Evolutionary conservation across 2,888 invertebrate genomes (phyloP).

Genomic region (Caenorhabditis parvicauda): DNA sequence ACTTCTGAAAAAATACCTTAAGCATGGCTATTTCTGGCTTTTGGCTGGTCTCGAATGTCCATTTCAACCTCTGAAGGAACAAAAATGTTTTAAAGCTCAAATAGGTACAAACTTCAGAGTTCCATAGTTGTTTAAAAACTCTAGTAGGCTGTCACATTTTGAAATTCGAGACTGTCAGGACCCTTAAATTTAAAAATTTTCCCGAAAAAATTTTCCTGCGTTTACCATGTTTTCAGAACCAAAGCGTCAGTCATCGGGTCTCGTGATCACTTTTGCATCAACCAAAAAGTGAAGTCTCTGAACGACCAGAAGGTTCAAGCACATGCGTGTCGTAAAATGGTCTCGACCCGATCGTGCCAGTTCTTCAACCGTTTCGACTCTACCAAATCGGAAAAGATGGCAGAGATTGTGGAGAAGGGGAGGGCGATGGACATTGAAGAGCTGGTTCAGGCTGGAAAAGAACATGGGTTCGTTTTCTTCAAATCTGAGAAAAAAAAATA

Average conservation of each 20-base stretch:
- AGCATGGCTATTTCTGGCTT: no score
- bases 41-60: no score
- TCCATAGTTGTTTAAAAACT: no score
- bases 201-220: neutral
- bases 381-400: conserved; percentile 19
- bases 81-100: no score
- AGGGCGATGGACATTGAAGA: conserved; percentile 63
- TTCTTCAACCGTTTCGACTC: conserved; percentile 73
- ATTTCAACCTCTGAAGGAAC: no score
- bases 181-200: neutral
- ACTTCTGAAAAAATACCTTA: no score
- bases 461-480: conserved; percentile 38
- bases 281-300: conserved; percentile 83
- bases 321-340: conserved; percentile 80
- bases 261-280: conserved; percentile 92
- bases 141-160: no score
- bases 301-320: conserved; percentile 72
- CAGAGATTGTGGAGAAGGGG: conserved; percentile 39
- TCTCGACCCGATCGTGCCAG: conserved; percentile 76
- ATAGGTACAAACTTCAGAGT: no score
- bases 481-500: neutral
- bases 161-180: neutral
- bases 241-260: conserved; percentile 87
- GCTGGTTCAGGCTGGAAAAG: conserved; percentile 41
- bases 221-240: conserved; percentile 67